Evolutionary conservation across 2,888 invertebrate genomes (phyloP).

Genomic region (Barypeithes pellucidus): DNA sequence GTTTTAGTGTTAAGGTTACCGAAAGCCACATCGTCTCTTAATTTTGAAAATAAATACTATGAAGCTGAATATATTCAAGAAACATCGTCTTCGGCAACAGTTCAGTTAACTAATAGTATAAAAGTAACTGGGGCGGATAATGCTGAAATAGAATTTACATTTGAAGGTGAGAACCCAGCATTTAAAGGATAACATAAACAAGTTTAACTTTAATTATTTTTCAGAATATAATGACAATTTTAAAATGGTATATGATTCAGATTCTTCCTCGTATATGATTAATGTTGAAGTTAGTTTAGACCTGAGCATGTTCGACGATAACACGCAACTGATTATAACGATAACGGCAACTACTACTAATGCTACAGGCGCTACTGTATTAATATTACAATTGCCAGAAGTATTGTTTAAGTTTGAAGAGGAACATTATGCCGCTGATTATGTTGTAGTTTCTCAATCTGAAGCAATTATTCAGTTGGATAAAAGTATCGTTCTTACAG

Average conservation of each 20-base stretch:
- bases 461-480: slow-evolving; percentile 7
- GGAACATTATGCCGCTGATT: slow-evolving; percentile 17
- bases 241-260: slow-evolving; percentile 34
- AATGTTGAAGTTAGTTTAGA: slow-evolving; percentile 7
- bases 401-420: slow-evolving; percentile 36
- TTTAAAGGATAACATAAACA: too few species aligned
- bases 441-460: not conserved
- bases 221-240: too few species aligned
- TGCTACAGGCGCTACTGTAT: slow-evolving; percentile 18
- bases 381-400: slow-evolving; percentile 39
- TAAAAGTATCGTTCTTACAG: not conserved
- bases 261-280: slow-evolving; percentile 38
- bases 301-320: not conserved
- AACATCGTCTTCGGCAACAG: not conserved
- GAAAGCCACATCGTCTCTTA: slow-evolving; percentile 17
- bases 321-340: slow-evolving; percentile 12
- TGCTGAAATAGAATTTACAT: slow-evolving; percentile 15
- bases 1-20: slow-evolving; percentile 39
- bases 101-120: not conserved
- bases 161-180: slow-evolving; percentile 12
- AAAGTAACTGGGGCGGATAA: slow-evolving; percentile 5
- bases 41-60: slow-evolving; percentile 40
- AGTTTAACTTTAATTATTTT: too few species aligned
- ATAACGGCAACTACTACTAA: slow-evolving; percentile 18
- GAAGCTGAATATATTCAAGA: slow-evolving; percentile 7